Base-by-base conservation (phyloP, 2,888 invertebrate species). In the Linyphia triangularis region DNA sequence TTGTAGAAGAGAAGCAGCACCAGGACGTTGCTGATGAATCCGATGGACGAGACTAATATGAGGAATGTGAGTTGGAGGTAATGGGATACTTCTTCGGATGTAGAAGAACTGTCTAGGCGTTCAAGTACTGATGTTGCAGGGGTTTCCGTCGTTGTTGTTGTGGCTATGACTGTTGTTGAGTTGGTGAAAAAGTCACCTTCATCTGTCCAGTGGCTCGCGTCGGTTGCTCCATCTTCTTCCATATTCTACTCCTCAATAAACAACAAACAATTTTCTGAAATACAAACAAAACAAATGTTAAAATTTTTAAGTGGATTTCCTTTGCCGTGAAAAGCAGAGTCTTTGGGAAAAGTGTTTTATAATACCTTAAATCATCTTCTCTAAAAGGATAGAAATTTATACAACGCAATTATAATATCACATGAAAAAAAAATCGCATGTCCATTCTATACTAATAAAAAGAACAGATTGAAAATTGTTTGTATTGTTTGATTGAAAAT, bases 1-100 rank as follows among this genome's bases (percentile, higher is more conserved):
- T 95, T 94, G 92, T 95, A 95, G 93, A 96, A 96, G 73, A 96
- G 95, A 91, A 96, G 93, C 91, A 96, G 94, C 84, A 96, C 95
- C 91, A 96, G 94, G 72, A 94, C 94, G 92, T 96, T 96, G 91
- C 96, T 95, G 88, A 95, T 94, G 82, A 96, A 94, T 84, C 96
- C 96, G 91, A 95, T 94, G 92, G 95, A 93, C 92, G 95, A 94
- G 91, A 95, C 93, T 19, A 90, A 40, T 24, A 88, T 28, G 24
- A 90, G 37, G 33, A 72, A 59, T 13, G 75, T 24, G 9, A 85
- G 57, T 10, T 89, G 84, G 24, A 75, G 24, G 28, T 89, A 85
- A n/a, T 72, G 85, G 1, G 82, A 22, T 13, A 89, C 30, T 10
- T 81, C 77, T 13, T 70, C 28, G 4, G 57, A 37, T 0, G 77